Percentiles rank a stretch among this genome's conserved stretches.
These are phyloP conservation scores for Lepus oiostolus DNA, from an alignment of 2,797 vertebrate species.

Conservation along the genomic window DNA sequence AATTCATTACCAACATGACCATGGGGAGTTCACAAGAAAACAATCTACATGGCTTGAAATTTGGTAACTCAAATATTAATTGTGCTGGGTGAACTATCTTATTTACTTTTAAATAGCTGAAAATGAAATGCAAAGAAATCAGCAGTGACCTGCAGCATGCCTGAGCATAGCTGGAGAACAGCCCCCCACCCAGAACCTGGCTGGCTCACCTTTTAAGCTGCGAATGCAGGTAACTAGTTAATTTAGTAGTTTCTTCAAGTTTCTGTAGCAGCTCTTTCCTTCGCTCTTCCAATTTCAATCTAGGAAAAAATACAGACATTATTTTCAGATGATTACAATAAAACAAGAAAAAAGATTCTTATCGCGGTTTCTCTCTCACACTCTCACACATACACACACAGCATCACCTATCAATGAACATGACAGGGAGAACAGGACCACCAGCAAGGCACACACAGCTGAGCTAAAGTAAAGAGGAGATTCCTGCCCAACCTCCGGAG, in stretches of 20 bases:
- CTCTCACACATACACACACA: no score
- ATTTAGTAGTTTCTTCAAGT: slow-evolving; percentile 91
- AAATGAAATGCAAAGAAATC: slow-evolving; percentile 43
- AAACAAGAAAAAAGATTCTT: background rate
- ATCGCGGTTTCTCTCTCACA: no score
- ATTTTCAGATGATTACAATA: background rate
- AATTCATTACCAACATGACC: background rate
- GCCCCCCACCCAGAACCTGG: background rate
- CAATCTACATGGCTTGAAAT: background rate
- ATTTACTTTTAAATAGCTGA: slow-evolving; percentile 50
- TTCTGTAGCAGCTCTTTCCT: slow-evolving; percentile 90
- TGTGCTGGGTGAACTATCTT: background rate
- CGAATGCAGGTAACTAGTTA: slow-evolving; percentile 91
- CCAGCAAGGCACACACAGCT: background rate
- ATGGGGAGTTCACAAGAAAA: background rate
- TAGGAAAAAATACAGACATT: slow-evolving; percentile 75
- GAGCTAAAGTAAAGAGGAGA: accelerated
- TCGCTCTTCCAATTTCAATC: slow-evolving; percentile 91
- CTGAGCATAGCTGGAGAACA: background rate
- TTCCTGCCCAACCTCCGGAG: accelerated
- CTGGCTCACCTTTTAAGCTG: slow-evolving; percentile 91
- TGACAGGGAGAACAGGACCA: background rate
- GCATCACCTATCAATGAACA: background rate
- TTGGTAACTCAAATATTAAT: background rate
- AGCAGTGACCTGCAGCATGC: background rate